Evolutionary conservation across 2,113 vertebrate species (phyloP).

Genomic region (Ptychochromis oligacanthus): DNA sequence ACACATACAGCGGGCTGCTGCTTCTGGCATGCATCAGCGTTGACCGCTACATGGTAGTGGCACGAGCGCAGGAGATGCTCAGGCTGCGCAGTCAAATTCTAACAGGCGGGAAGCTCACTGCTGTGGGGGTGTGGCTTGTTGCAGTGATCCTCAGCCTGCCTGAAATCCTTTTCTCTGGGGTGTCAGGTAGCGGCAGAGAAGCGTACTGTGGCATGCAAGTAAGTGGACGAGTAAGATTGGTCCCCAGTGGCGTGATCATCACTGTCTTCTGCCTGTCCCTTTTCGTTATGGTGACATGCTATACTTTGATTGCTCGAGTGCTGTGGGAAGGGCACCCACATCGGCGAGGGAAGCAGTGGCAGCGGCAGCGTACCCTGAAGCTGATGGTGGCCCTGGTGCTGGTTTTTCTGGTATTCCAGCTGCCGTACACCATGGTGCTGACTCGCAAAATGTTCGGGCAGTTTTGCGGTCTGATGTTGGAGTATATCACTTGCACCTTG

Average conservation of each 20-base stretch:
- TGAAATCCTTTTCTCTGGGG: slow-evolving; percentile 80
- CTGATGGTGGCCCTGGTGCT: slow-evolving; percentile 88
- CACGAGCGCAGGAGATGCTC: slow-evolving; percentile 67
- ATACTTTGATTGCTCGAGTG: slow-evolving; percentile 80
- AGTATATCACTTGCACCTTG: slow-evolving; percentile 86
- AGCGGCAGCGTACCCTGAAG: slow-evolving; percentile 84
- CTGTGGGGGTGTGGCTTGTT: slow-evolving; percentile 76
- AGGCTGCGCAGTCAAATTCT: slow-evolving; percentile 67
- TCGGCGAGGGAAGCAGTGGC: slow-evolving; percentile 69
- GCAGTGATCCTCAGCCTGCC: slow-evolving; percentile 86
- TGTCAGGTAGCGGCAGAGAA: slow-evolving; percentile 15
- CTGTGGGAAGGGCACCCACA: slow-evolving; percentile 74
- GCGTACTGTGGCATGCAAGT: slow-evolving; percentile 73
- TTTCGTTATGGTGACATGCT: slow-evolving; percentile 86
- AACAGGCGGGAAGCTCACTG: slow-evolving; percentile 62
- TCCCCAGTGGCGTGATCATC: slow-evolving; percentile 79
- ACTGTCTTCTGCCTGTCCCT: slow-evolving; percentile 85
- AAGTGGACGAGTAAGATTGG: slow-evolving; percentile 73
- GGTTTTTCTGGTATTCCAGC: slow-evolving; percentile 87
- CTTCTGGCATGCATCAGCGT: slow-evolving; percentile 91
- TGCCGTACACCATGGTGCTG: slow-evolving; percentile 88
- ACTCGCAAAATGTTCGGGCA: slow-evolving; percentile 77
- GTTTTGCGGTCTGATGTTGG: slow-evolving; percentile 78
- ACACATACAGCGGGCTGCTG: slow-evolving; percentile 89
- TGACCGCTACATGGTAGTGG: slow-evolving; percentile 90